Evolutionary conservation across 1,140 invertebrate species (phyloP), one percentile per base, ranked within the genome.

Genomic region (Grapholita molesta): DNA sequence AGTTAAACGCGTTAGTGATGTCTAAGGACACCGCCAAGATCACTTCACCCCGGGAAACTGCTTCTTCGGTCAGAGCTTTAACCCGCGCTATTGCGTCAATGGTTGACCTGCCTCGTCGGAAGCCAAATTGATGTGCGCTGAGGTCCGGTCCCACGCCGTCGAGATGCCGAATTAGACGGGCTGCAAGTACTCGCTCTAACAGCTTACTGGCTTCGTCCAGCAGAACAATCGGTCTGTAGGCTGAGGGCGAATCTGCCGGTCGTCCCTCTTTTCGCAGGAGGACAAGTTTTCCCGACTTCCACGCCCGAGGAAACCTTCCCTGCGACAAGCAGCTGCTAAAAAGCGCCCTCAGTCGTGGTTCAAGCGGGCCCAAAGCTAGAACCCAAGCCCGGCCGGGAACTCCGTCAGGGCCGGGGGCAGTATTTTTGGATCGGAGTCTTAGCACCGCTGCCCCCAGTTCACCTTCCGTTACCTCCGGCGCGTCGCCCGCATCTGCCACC

Each of bases 1-100:
- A 32, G n/a, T 69, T 72, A 23, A 72, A 72, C 0, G 71, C 71
- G 64, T 72, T 72, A 24, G 64, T 52, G 30, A 72, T 69, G 33
- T 72, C 68, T 9, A 72, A 35, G 0, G 71, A 72, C 21, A 72
- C 64, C 24, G 67, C 61, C 48, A 68, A 61, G 0, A 57, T 0
- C 11, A 68, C n/a, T n/a, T n/a, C n/a, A n/a, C n/a, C n/a, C n/a
- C n/a, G n/a, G n/a, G n/a, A n/a, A n/a, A n/a, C n/a, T 61, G 21
- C 42, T 64, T 1, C 70, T 53, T 2, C 15, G 35, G 35, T 21
- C 52, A 21, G 18, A 6, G 6, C 18, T 21, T 9, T 9, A 21
- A 55, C 52, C 9, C 18, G 52, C 7, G 8, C 8, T 7, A 55
- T 55, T 21, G 52, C 52, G 18, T 55, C 52, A 55, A 55, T 55